Percentiles rank a stretch among this genome's conserved stretches.
Evolutionary conservation across 2,113 vertebrate genomes (phyloP).

Genomic region (Coreoperca whiteheadi): DNA sequence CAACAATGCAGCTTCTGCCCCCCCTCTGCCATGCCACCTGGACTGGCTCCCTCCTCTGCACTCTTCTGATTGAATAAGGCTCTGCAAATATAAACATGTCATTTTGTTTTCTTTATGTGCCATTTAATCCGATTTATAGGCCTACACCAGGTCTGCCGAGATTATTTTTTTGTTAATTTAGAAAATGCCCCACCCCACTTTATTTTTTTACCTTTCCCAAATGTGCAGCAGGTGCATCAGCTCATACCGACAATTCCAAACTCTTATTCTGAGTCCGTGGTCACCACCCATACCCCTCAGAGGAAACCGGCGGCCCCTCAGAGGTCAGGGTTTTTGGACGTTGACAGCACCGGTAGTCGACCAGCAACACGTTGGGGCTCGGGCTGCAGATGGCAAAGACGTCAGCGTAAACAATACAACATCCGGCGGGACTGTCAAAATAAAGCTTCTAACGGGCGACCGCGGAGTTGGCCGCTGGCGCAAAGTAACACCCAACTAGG

Average conservation of each 20-base stretch:
- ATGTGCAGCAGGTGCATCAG: neutral
- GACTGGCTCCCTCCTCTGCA: neutral
- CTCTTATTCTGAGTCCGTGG: neutral
- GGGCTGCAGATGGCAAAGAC: neutral
- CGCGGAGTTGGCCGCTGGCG: too few relatives aligned
- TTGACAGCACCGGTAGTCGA: neutral
- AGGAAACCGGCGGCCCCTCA: neutral
- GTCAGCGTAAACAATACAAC: neutral
- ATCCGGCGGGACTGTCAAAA: conserved; percentile 2
- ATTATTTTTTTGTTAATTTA: too few relatives aligned
- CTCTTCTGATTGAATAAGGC: neutral
- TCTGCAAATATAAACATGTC: neutral
- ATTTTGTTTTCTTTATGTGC: neutral
- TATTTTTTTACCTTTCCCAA: too few relatives aligned
- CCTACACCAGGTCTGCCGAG: too few relatives aligned
- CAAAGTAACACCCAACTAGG: neutral
- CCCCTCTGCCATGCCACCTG: neutral
- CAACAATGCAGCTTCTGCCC: neutral
- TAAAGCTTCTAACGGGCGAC: neutral
- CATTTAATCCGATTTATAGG: neutral
- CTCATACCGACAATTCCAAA: neutral
- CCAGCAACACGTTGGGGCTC: neutral
- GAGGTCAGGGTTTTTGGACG: neutral
- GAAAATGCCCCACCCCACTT: too few relatives aligned
- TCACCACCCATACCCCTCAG: too few relatives aligned